phyloP scores from a whole-genome alignment of 2,888 invertebrate genomes.

The Aspidapion aeneum region DNA sequence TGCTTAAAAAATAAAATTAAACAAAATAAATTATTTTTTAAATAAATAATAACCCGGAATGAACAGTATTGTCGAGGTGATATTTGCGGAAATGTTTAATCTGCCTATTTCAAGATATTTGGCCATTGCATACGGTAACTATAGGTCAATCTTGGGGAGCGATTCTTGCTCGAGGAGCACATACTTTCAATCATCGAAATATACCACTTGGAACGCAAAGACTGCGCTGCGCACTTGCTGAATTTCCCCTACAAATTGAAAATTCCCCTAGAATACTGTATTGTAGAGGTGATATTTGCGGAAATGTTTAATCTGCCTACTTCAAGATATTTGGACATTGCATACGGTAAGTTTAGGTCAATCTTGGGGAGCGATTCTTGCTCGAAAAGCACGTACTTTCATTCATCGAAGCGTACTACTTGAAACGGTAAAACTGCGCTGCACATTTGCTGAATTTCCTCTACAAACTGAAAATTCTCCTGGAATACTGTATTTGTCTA shows the following conservation, averaged over 20 bases:
- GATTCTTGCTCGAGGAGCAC: conserved; percentile 97
- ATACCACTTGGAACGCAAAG: no score
- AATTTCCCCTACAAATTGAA: conserved; percentile 91
- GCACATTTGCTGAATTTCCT: conserved; percentile 83
- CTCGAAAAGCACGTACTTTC: no score
- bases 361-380: no score
- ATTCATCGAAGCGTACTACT: neutral
- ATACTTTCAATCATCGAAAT: no score
- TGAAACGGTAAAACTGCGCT: neutral
- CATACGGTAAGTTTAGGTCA: no score
- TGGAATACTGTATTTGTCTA: no score
- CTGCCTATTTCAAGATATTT: conserved; percentile 85
- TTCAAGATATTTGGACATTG: conserved; percentile 86
- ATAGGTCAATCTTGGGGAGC: no score
- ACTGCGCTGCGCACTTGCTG: no score
- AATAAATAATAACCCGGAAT: no score
- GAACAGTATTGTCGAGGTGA: conserved; percentile 97
- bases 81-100: conserved; percentile 91
- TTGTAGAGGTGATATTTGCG: conserved; percentile 94
- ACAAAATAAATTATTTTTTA: no score
- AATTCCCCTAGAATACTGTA: conserved; percentile 96
- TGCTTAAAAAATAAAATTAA: no score
- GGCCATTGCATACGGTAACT: conserved; percentile 88
- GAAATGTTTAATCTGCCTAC: conserved; percentile 92
- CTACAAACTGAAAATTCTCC: conserved; percentile 88